Base-by-base conservation (phyloP, 2,113 vertebrate genomes). In the Pyxicephalus adspersus region DNA sequence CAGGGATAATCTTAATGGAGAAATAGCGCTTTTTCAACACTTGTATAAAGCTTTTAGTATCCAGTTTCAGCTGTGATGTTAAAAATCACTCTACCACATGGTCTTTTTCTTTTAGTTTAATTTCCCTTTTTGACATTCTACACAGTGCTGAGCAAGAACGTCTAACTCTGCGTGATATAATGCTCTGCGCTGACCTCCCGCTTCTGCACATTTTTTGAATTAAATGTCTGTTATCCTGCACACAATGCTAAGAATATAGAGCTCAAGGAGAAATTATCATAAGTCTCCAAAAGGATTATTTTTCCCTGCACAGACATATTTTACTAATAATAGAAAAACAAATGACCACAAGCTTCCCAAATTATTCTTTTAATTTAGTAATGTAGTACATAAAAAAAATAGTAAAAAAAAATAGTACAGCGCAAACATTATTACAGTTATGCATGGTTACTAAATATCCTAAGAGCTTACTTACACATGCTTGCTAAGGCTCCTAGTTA, bases 171-270 rank as follows among this genome's bases (percentile, higher is more conserved):
- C 76, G 51, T 70, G 67, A 78, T 74, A 76, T 83, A 79, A 52
- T 81, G 68, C 65, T 85, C 83, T 72, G 78, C 79, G 74, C 70
- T 86, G 77, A 86, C 83, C 73, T 86, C 85, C 67, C 80, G 66
- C 81, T 82, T 34, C 76, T 79, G 9, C 2, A n/a, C 15, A 2
- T 31, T 23, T 31, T 77, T 6, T 23, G 15, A 51, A 13, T 77
- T 55, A 55, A 64, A 54, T n/a, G n/a, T 54, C 64, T 26, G 26
- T 64, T 4, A 3, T 19, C 22, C 22, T 16, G 60, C 22, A 25
- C 8, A 16, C 60, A 63, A 18, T 64, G 61, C 16, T 64, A 2
- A 28, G 15, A 25, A 16, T 63, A 25, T 25, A 26, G 13, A 45
- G 38, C 38, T 45, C 38, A 45, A 45, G 38, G 38, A 45, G 38